Conservation (phyloP, 2,888 invertebrate genomes). For the Eurytoma adleriae region DNA sequence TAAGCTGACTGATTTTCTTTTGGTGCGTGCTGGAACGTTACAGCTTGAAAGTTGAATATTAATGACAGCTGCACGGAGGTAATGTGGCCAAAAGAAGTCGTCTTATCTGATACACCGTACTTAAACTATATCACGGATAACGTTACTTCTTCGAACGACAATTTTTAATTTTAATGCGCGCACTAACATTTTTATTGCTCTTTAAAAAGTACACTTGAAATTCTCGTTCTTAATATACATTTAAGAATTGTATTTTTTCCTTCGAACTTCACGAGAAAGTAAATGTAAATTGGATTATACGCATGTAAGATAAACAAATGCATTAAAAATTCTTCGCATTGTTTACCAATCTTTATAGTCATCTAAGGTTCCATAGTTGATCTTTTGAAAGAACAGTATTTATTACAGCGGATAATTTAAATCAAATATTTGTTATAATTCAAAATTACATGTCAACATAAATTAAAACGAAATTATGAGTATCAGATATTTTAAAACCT, state of each 20-base stretch:
- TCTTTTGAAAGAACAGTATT: too few species aligned
- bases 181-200: conserved; percentile 20
- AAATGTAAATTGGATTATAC: background rate
- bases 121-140: conserved; percentile 36
- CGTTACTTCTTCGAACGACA: conserved; percentile 37
- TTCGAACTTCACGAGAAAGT: background rate
- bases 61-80: conserved; percentile 51
- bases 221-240: too few species aligned
- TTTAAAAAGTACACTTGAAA: too few species aligned
- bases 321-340: too few species aligned
- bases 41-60: conserved; percentile 62
- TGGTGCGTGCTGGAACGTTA: conserved; percentile 46
- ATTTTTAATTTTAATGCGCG: conserved; percentile 40
- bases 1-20: conserved; percentile 52
- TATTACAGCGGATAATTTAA: too few species aligned
- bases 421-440: too few species aligned
- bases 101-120: conserved; percentile 41
- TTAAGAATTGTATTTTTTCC: too few species aligned
- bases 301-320: too few species aligned
- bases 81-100: conserved; percentile 21
- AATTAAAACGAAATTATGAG: background rate
- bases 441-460: background rate
- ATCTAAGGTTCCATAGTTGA: too few species aligned
- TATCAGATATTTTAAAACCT: background rate
- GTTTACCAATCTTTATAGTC: too few species aligned